Conservation (phyloP, 2,113 vertebrate species). For the Rhinichthys klamathensis region DNA sequence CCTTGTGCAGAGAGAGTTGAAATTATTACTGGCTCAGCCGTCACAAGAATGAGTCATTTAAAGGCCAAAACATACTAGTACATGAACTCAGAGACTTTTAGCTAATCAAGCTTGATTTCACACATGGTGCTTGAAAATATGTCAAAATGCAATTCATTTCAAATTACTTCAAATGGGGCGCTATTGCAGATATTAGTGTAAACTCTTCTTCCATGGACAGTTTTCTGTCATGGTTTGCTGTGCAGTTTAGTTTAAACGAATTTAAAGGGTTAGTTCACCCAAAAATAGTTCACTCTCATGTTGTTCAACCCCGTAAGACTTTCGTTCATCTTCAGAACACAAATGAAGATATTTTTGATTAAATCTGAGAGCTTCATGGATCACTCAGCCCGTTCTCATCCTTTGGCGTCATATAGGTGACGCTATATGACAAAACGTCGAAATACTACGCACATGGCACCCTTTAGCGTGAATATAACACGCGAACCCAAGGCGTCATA, state of each 20-base stretch:
- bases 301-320: no score
- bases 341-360: no score
- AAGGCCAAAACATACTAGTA: background rate
- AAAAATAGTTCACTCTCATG: no score
- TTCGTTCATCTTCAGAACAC: no score
- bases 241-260: background rate
- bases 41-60: background rate
- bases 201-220: background rate
- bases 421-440: no score
- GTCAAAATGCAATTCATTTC: background rate
- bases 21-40: background rate
- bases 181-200: background rate
- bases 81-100: background rate
- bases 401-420: no score
- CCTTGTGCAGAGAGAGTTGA: constrained; percentile 2
- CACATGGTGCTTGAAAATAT: background rate
- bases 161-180: background rate
- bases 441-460: no score
- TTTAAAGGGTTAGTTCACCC: no score
- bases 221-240: background rate
- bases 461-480: no score
- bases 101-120: background rate
- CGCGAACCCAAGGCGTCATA: no score
- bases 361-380: no score
- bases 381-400: no score